Evolutionary conservation across 2,888 invertebrate genomes (phyloP).

Genomic region (Melanostoma mellinum): DNA sequence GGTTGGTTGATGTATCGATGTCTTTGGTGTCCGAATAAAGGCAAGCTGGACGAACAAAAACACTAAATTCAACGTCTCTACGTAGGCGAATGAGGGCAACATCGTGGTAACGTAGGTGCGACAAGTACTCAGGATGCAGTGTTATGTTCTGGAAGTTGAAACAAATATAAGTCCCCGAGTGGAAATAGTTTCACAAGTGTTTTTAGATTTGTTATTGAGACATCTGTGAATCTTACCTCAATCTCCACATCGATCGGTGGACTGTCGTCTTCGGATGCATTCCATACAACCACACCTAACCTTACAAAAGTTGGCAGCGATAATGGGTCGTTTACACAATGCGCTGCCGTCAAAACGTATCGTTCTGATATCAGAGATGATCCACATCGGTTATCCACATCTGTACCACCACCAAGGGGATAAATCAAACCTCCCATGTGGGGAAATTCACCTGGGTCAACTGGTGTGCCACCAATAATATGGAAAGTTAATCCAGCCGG

Average conservation of each 20-base stretch:
- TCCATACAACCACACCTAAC: constrained; percentile 57
- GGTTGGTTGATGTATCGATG: constrained; percentile 70
- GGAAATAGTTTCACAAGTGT: constrained; percentile 8
- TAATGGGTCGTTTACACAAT: constrained; percentile 62
- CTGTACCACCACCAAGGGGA: constrained; percentile 24
- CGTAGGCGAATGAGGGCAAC: constrained; percentile 77
- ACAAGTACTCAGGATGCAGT: constrained; percentile 77
- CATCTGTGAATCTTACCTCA: constrained; percentile 31
- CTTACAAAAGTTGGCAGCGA: constrained; percentile 51
- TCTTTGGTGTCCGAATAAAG: constrained; percentile 75
- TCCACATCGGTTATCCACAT: constrained; percentile 59
- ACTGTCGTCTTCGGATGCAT: constrained; percentile 25
- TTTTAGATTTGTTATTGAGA: neutral
- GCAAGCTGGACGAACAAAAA: constrained; percentile 75
- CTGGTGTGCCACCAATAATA: constrained; percentile 71
- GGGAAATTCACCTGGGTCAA: constrained; percentile 73
- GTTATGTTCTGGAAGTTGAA: constrained; percentile 72
- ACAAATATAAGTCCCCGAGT: neutral
- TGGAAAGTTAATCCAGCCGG: constrained; percentile 55
- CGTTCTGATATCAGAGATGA: constrained; percentile 68
- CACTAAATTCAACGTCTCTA: constrained; percentile 59
- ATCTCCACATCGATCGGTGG: constrained; percentile 50
- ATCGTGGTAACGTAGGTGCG: constrained; percentile 76
- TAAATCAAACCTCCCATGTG: constrained; percentile 73
- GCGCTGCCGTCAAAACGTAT: constrained; percentile 71